Evolutionary conservation across 1,140 invertebrate species (phyloP), one percentile per base, ranked within the genome.

Genomic region (Brachionus paranguensis): DNA sequence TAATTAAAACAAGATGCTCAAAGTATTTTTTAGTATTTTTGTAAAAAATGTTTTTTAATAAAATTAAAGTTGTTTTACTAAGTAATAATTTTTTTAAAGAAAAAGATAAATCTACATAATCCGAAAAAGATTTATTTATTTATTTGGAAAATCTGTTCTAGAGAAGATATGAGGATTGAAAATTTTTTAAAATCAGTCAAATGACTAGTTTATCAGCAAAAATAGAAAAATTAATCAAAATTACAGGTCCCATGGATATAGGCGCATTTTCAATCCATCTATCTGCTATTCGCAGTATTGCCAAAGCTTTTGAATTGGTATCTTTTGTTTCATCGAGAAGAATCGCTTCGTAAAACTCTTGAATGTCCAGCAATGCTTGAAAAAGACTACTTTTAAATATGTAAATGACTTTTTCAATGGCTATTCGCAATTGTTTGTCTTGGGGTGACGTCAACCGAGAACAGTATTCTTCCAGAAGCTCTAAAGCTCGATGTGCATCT

Each of bases 311-410:
- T 91, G 97, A 94, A 88, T 97, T 94, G 84, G 95, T 92, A 78
- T 94, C 94, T 91, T 98, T 97, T 65, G 93, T 94, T 88, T 98
- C 96, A 91, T 98, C 96, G 87, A 98, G 91, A 84, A 98, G 92
- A 68, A 96, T 97, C 85, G 96, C 91, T 91, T 99, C 96, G 91
- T 98, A 99, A 90, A 98, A 98, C 90, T 98, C 96, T 92, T 98
- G 96, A 87, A 98, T 98, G 92, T 99, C 96, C 90, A 99, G 91
- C 85, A 98, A 91, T 85, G 96, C 96, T 90, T 98, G 96, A 91
- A 99, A 98, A 79, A 99, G 93, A 86, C 95, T 91, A 85, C 95
- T 97, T 90, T 98, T 98, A 92, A 98, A 98, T 89, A 98, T 97
- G 84, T 95, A 92, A 87, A 98, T 98, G 87, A 99, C 96, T 86